Conservation (phyloP, 2,113 vertebrate genomes). For the Aptenodytes patagonicus region DNA sequence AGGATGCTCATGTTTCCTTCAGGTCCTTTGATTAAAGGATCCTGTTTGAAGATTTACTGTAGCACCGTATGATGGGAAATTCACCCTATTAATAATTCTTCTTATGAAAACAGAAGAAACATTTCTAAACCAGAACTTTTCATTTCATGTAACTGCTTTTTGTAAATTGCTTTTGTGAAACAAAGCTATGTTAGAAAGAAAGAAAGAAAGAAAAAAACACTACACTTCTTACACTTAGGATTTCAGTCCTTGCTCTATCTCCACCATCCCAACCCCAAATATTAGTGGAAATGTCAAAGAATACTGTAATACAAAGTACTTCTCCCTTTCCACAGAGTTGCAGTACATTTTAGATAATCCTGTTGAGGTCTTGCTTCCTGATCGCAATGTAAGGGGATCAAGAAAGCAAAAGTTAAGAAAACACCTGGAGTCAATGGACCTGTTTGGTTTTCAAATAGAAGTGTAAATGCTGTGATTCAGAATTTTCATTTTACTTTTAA, state of each 20-base stretch:
- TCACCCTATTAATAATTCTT: conserved; percentile 10
- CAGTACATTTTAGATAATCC: neutral
- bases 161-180: neutral
- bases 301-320: neutral
- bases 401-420: neutral
- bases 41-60: conserved; percentile 22
- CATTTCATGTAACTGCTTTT: neutral
- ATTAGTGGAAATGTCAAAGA: neutral
- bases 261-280: neutral
- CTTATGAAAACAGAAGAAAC: neutral
- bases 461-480: neutral
- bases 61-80: neutral
- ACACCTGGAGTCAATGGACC: neutral
- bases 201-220: neutral
- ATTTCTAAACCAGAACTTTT: neutral
- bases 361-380: neutral
- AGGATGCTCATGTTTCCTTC: conserved; percentile 34
- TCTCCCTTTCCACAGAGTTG: neutral
- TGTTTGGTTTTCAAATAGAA: neutral
- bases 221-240: neutral
- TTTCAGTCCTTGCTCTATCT: neutral
- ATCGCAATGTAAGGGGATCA: neutral
- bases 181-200: neutral
- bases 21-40: conserved; percentile 45
- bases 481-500: neutral